phyloP scores from a whole-genome alignment of 2,888 invertebrate genomes.

The Apodemia mormo region DNA sequence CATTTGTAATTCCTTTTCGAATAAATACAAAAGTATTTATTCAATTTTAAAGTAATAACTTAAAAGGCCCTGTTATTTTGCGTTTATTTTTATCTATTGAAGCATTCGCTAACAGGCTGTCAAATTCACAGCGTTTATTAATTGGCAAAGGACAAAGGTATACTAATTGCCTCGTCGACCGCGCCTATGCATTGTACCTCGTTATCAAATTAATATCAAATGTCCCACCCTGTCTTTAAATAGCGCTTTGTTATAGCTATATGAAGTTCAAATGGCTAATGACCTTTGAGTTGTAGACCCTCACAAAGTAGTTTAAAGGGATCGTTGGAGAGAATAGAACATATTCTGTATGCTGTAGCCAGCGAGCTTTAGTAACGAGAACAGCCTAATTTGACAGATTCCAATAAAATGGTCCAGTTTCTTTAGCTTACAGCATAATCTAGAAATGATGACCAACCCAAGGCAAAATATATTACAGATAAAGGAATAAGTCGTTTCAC shows the following conservation, averaged over 20 bases:
- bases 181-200: slow-evolving; percentile 73
- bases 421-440: too few relatives aligned
- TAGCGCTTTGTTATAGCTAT: neutral
- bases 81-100: neutral
- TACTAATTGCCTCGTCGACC: slow-evolving; percentile 71
- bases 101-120: slow-evolving; percentile 25
- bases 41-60: neutral
- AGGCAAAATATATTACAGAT: too few relatives aligned
- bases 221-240: slow-evolving; percentile 32
- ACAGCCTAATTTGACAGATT: too few relatives aligned
- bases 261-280: slow-evolving; percentile 63
- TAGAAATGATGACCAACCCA: too few relatives aligned
- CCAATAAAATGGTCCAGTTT: too few relatives aligned
- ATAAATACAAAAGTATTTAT: neutral
- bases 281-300: slow-evolving; percentile 40
- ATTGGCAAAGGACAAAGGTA: slow-evolving; percentile 46
- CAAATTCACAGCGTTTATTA: slow-evolving; percentile 35
- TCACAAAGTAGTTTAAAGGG: neutral
- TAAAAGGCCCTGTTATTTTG: neutral
- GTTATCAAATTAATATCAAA: slow-evolving; percentile 80
- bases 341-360: too few relatives aligned
- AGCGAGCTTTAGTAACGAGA: too few relatives aligned
- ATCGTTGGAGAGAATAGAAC: too few relatives aligned
- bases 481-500: too few relatives aligned
- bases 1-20: neutral